Evolutionary conservation across 2,888 invertebrate genomes (phyloP).

Genomic region (Tachina lurida): DNA sequence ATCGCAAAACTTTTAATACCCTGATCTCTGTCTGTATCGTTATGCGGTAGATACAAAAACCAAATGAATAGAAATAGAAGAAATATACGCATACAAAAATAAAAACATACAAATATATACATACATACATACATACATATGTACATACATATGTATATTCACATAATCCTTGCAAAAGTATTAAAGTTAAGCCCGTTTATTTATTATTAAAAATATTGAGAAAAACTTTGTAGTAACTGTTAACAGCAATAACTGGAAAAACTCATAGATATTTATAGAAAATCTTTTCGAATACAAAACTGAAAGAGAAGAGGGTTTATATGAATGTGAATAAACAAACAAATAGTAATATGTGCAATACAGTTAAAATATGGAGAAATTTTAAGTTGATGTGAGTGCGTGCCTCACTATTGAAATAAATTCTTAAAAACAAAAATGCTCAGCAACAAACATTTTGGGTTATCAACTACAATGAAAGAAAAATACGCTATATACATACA

Average conservation of each 20-base stretch:
- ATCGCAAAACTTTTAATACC: constrained; percentile 38
- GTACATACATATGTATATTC: too few species aligned
- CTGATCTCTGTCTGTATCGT: constrained; percentile 33
- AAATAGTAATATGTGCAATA: neutral
- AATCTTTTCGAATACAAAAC: neutral
- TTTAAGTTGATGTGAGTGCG: neutral
- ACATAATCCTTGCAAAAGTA: constrained; percentile 60
- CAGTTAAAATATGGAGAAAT: neutral
- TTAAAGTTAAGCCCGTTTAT: constrained; percentile 68
- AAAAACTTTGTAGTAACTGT: constrained; percentile 40
- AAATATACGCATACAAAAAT: neutral
- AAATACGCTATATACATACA: neutral
- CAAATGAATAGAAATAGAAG: neutral
- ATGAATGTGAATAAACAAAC: constrained; percentile 4
- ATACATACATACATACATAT: too few species aligned
- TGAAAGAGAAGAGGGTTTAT: neutral
- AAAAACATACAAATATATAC: neutral
- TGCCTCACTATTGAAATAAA: neutral
- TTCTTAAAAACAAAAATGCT: neutral
- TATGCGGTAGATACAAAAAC: constrained; percentile 12
- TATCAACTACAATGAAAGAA: constrained; percentile 5
- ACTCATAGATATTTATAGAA: constrained; percentile 11
- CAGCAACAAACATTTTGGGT: neutral
- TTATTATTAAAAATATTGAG: constrained; percentile 64
- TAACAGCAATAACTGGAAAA: constrained; percentile 12